phyloP scores from a whole-genome alignment of 2,888 invertebrate species.

The Neoitamus cyanurus region DNA sequence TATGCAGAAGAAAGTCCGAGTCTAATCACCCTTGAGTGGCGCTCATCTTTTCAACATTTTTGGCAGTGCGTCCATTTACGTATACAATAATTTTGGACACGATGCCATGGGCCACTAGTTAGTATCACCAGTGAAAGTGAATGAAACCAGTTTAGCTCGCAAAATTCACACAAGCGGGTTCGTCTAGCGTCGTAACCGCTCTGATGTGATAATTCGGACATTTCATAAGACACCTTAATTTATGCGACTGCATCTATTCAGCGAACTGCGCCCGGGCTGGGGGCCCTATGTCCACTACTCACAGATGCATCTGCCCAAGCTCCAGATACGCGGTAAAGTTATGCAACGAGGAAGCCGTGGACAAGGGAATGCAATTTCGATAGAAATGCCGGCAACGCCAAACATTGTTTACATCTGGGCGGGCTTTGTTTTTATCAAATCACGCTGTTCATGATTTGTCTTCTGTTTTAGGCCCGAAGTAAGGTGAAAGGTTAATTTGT shows the following conservation, averaged over 20 bases:
- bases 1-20: not conserved
- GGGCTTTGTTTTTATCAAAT: not conserved
- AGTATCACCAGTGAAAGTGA: slow-evolving; percentile 16
- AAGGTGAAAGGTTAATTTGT: not conserved
- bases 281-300: not conserved
- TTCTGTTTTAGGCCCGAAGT: not conserved
- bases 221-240: slow-evolving; percentile 23
- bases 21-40: slow-evolving; percentile 4
- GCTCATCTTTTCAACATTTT: slow-evolving; percentile 30
- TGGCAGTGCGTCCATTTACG: not conserved
- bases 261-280: not conserved
- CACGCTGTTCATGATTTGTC: not conserved
- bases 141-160: slow-evolving; percentile 34
- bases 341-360: not conserved
- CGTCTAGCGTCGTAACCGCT: not conserved
- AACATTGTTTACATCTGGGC: not conserved
- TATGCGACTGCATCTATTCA: slow-evolving; percentile 6
- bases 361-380: not conserved
- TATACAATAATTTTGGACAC: not conserved
- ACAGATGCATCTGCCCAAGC: not conserved
- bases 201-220: slow-evolving; percentile 25
- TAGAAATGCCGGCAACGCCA: not conserved
- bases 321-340: not conserved
- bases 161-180: slow-evolving; percentile 19
- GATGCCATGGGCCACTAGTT: not conserved